These are phyloP conservation scores for Sebastes steindachneri DNA, from an alignment of 2,797 vertebrate species.

Conservation along the genomic window DNA sequence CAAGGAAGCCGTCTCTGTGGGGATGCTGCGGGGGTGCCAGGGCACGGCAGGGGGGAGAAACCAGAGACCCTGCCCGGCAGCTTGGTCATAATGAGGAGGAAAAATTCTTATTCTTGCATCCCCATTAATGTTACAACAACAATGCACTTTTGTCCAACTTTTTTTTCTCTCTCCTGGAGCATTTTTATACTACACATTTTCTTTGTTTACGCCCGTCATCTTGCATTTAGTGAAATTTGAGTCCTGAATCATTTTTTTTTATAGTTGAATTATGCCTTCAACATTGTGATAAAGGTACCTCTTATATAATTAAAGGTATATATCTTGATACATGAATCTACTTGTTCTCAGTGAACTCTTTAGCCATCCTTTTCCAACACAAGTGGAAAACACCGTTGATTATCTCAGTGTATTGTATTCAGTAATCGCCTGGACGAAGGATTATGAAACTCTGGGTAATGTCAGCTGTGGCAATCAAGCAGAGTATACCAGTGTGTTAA, in stretches of 20 bases:
- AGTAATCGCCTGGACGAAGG: conserved; percentile 22
- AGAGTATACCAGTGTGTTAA: conserved; percentile 57
- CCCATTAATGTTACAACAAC: conserved; percentile 83
- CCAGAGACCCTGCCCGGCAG: conserved; percentile 81
- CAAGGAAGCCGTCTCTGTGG: conserved; percentile 86
- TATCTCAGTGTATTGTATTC: conserved; percentile 35
- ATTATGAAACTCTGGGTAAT: conserved; percentile 52
- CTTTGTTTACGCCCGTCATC: conserved; percentile 34
- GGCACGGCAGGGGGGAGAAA: conserved; percentile 81
- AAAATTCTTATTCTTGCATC: conserved; percentile 84
- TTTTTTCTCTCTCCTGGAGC: background rate
- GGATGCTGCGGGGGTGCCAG: conserved; percentile 82
- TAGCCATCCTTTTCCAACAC: background rate
- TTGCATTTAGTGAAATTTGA: conserved; percentile 24
- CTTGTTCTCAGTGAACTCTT: background rate
- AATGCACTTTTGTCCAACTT: conserved; percentile 76
- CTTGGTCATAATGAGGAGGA: conserved; percentile 82
- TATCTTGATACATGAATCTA: background rate
- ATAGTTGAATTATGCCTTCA: background rate
- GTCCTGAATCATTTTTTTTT: background rate
- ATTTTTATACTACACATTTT: conserved; percentile 13
- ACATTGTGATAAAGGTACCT: background rate
- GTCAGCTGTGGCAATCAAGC: conserved; percentile 65
- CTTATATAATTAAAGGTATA: background rate
- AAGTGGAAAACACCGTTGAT: conserved; percentile 28